These are phyloP conservation scores for Homarus americanus DNA, from an alignment of 1,140 invertebrate species.

Conservation along the genomic window DNA sequence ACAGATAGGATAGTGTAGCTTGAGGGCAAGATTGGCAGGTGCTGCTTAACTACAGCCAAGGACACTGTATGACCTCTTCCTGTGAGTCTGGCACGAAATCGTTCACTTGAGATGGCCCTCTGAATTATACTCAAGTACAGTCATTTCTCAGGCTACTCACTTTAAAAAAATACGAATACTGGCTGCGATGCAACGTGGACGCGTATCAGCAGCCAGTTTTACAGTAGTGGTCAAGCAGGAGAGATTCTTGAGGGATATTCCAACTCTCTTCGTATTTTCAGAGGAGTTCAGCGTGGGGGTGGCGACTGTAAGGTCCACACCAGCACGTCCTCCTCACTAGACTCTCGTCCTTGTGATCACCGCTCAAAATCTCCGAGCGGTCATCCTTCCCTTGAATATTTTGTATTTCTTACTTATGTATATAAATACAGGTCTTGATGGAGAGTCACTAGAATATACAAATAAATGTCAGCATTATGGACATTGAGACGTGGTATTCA, in stretches of 20 bases:
- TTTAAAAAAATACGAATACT: neutral
- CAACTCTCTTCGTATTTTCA: slow-evolving; percentile 53
- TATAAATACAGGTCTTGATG: slow-evolving; percentile 53
- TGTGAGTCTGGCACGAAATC: neutral
- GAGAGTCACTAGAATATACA: slow-evolving; percentile 36
- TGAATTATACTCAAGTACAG: neutral
- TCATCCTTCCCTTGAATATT: slow-evolving; percentile 46
- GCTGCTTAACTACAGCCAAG: neutral
- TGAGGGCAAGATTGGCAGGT: neutral
- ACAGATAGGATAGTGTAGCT: neutral
- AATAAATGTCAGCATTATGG: slow-evolving; percentile 32
- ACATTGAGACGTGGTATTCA: neutral
- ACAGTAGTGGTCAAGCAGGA: slow-evolving; percentile 40
- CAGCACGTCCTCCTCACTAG: neutral
- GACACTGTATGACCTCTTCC: neutral
- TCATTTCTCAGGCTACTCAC: neutral
- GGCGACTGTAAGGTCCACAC: neutral
- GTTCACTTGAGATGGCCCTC: neutral
- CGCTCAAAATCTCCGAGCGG: slow-evolving; percentile 2
- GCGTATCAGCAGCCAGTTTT: slow-evolving; percentile 44
- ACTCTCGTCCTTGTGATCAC: neutral
- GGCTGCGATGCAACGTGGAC: slow-evolving; percentile 1
- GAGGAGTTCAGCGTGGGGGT: neutral
- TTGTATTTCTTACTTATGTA: slow-evolving; percentile 60
- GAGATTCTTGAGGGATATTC: slow-evolving; percentile 55